Percentiles rank a stretch among this genome's conserved stretches.
phyloP scores from a whole-genome alignment of 2,797 vertebrate species.

The Xenentodon cancila region DNA sequence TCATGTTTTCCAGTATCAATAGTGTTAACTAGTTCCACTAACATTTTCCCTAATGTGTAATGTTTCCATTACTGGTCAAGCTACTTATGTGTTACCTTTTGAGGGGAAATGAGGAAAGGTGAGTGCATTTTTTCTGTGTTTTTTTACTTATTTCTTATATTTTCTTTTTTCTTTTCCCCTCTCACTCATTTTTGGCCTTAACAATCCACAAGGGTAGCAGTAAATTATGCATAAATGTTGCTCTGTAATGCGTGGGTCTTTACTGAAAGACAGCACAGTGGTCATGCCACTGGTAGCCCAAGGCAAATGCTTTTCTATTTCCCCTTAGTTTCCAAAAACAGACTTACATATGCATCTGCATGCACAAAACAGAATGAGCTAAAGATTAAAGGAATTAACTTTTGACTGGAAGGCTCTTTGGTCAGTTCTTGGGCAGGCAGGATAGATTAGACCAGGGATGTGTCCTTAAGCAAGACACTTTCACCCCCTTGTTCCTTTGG shows the following conservation, averaged over 20 bases:
- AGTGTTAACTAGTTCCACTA: constrained; percentile 30
- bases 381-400: constrained; percentile 43
- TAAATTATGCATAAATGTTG: constrained; percentile 23
- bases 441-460: constrained; percentile 57
- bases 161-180: too few species aligned
- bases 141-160: too few species aligned
- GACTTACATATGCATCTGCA: constrained; percentile 21
- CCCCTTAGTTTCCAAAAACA: constrained; percentile 35
- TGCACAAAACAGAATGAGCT: constrained; percentile 11
- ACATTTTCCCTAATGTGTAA: constrained; percentile 51
- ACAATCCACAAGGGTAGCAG: constrained; percentile 43
- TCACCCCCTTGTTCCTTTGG: constrained; percentile 35
- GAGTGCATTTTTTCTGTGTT: constrained; percentile 38
- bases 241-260: too few species aligned
- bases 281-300: constrained; percentile 44
- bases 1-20: constrained; percentile 43
- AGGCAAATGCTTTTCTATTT: constrained; percentile 40
- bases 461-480: constrained; percentile 54
- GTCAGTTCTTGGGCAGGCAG: constrained; percentile 30
- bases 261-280: constrained; percentile 31
- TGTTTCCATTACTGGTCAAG: constrained; percentile 56
- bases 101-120: constrained; percentile 43
- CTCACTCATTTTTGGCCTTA: too few species aligned
- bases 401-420: constrained; percentile 28
- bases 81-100: constrained; percentile 41